A percentile compares a stretch with the other conserved stretches of the same genome.
phyloP scores from a whole-genome alignment of 2,888 invertebrate species.

The Ganaspis brasiliensis region DNA sequence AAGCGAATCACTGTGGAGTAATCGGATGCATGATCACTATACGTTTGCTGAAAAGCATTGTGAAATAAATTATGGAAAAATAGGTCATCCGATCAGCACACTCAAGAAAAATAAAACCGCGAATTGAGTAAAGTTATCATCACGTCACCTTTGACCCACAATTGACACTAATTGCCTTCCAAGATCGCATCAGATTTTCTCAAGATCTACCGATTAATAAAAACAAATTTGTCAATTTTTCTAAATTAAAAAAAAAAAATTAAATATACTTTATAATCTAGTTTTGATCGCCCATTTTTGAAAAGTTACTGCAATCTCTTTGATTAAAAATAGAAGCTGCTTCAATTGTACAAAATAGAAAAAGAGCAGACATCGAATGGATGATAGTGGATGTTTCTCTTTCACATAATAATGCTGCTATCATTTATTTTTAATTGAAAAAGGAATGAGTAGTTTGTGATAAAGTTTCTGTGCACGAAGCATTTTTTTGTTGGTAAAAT shows the following conservation, averaged over 20 bases:
- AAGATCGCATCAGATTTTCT: no score
- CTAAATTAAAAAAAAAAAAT: no score
- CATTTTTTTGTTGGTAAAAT: constrained; percentile 23
- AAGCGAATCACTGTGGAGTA: constrained; percentile 20
- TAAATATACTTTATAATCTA: no score
- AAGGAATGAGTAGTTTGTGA: neutral
- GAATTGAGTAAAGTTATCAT: neutral
- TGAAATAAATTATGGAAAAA: constrained; percentile 34
- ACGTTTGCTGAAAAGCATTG: constrained; percentile 22
- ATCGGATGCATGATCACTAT: constrained; percentile 26
- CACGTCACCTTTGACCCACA: neutral
- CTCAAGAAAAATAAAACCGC: neutral
- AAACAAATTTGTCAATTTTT: no score
- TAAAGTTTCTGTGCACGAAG: constrained; percentile 25
- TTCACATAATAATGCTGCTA: neutral
- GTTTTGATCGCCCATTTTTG: no score
- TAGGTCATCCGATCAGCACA: constrained; percentile 15
- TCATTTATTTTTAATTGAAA: constrained; percentile 33
- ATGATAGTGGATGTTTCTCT: neutral
- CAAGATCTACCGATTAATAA: no score
- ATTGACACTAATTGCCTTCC: neutral
- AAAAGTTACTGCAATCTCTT: no score
- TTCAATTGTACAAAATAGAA: neutral
- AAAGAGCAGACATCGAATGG: neutral
- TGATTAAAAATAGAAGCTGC: no score